Evolutionary conservation across 2,113 vertebrate genomes (phyloP).

Genomic region (Orthonyx spaldingii): DNA sequence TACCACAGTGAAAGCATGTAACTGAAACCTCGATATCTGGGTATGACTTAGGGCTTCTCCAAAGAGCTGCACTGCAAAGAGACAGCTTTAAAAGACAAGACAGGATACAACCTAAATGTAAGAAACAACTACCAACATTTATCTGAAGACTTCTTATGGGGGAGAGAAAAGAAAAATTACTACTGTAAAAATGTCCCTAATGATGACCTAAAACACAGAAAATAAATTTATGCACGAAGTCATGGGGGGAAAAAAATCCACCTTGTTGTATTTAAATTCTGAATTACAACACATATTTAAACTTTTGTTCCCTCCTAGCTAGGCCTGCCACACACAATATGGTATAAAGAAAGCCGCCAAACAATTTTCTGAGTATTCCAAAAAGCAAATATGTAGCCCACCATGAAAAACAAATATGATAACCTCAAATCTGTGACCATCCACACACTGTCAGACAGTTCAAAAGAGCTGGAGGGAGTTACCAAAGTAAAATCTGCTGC

Average conservation of each 20-base stretch:
- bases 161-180: not conserved
- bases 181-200: not conserved
- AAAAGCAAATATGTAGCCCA: not conserved
- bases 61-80: not conserved
- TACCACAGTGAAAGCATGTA: not conserved
- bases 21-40: not conserved
- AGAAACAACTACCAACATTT: not conserved
- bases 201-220: not conserved
- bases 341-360: constrained; percentile 7
- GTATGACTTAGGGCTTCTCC: not conserved
- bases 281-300: not conserved
- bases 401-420: not conserved
- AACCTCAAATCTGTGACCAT: not conserved
- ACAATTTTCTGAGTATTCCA: not conserved
- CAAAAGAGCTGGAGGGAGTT: not conserved
- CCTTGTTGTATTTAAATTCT: not conserved
- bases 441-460: not conserved
- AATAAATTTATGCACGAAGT: not conserved
- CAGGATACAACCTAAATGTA: not conserved
- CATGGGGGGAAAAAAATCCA: not conserved
- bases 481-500: not conserved
- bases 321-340: constrained; percentile 1
- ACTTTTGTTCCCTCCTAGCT: not conserved
- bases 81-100: not conserved
- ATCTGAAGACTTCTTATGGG: not conserved